Conservation (phyloP, 2,888 invertebrate genomes). For the Cetonia aurata region DNA sequence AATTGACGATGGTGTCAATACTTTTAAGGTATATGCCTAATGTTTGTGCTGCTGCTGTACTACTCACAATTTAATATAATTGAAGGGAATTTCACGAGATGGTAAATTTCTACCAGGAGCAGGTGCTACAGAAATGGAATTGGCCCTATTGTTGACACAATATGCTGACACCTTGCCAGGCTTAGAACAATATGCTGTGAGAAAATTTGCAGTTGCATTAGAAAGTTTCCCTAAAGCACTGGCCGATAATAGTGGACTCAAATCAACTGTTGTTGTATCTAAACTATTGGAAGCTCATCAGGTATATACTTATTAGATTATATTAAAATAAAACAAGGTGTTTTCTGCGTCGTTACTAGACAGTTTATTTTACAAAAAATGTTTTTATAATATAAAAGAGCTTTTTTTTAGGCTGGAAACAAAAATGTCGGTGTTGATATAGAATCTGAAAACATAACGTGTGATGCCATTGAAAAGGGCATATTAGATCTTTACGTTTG, state of each 20-base stretch:
- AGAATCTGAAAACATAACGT: conserved; percentile 79
- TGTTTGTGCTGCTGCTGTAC: conserved; percentile 1
- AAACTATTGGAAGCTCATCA: conserved; percentile 95
- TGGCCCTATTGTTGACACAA: conserved; percentile 87
- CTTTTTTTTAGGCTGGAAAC: conserved; percentile 75
- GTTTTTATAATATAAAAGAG: neutral
- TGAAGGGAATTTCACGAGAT: conserved; percentile 61
- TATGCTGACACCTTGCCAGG: conserved; percentile 95
- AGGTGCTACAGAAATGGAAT: conserved; percentile 94
- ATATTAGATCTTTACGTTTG: conserved; percentile 87
- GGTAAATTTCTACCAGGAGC: conserved; percentile 88
- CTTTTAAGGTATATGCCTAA: conserved; percentile 82
- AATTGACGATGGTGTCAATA: conserved; percentile 98
- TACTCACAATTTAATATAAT: conserved; percentile 39
- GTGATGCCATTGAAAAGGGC: conserved; percentile 82
- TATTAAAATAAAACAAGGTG: conserved; percentile 19
- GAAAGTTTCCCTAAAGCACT: conserved; percentile 93
- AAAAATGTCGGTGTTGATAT: conserved; percentile 86
- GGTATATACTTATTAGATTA: conserved; percentile 59
- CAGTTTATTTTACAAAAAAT: neutral
- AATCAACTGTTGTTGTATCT: conserved; percentile 87
- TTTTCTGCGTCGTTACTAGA: conserved; percentile 3
- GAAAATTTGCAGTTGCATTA: conserved; percentile 91
- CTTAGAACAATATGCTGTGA: conserved; percentile 95
- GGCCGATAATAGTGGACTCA: conserved; percentile 94